Base-by-base conservation (phyloP, 1,140 invertebrate genomes). In the Meloidogyne hapla region DNA sequence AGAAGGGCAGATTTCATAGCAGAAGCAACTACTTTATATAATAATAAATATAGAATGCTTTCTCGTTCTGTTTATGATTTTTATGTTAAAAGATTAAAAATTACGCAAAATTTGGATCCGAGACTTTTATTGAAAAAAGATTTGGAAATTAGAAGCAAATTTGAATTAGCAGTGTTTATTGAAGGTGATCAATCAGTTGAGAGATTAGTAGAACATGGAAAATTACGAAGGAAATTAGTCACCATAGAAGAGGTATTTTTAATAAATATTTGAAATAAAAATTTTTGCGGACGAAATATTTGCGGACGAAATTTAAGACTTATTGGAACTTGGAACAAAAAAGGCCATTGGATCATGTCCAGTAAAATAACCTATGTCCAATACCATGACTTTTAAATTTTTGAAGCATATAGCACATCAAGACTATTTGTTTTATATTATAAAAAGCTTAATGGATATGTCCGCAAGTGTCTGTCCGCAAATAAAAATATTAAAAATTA, bases 141-240 rank as follows among this genome's bases (percentile, higher is more conserved):
- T 42, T 38, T 67, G 21, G 65, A 67, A n/a, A 67, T 67, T 67
- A 33, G 18, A 9, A 67, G 40, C 65, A 67, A 67, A 42, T 67
- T 67, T 42, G 5, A 25, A n/a, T 21, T 67, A 8, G 65, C 21
- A 42, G 1, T 38, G 4, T 67, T 33, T 42, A 67, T 2, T 42
- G 65, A 33, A n/a, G 21, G n/a, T 67, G 65, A 21, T 6, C n/a
- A n/a, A 21, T 8, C n/a, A 1, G 21, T 42, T n/a, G 65, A 67
- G 21, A n/a, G 65, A 6, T 21, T 67, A 8, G 40, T 67, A 33
- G 65, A 67, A 15, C n/a, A 42, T 33, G 65, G 65, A 33, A 67
- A 67, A n/a, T 18, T 38, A 9, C 21, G 21, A 1, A 18, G 65
- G 1, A 33, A 67, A n/a, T n/a, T 67, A 18, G 13, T 67, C n/a